Evolutionary conservation across 2,888 invertebrate genomes (phyloP).

Genomic region (Pseudanteris insignis): DNA sequence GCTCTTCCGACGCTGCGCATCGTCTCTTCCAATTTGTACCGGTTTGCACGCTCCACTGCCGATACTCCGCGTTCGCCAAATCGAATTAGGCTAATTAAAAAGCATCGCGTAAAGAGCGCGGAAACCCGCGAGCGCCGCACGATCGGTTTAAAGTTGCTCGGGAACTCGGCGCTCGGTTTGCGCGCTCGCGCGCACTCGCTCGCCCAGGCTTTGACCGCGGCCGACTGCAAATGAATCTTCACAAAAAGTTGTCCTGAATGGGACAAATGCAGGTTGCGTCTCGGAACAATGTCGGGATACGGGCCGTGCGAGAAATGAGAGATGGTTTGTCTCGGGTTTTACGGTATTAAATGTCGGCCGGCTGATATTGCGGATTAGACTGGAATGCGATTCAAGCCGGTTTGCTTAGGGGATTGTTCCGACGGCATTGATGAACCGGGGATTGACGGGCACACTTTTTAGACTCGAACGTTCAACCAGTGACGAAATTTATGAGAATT

Average conservation of each 20-base stretch:
- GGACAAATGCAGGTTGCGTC: conserved; percentile 26
- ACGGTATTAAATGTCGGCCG: conserved; percentile 20
- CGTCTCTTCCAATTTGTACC: conserved; percentile 37
- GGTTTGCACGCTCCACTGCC: conserved; percentile 30
- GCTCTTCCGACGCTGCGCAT: conserved; percentile 33
- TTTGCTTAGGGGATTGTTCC: conserved; percentile 3
- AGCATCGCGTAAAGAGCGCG: conserved; percentile 37
- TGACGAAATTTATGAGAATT: not conserved
- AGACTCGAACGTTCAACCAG: not conserved
- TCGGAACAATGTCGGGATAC: conserved; percentile 12
- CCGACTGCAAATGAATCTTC: conserved; percentile 34
- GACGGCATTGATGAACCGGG: conserved; percentile 1
- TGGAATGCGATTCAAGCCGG: conserved; percentile 15
- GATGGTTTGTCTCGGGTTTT: conserved; percentile 20
- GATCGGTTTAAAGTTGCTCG: too few species aligned
- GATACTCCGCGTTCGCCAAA: conserved; percentile 36
- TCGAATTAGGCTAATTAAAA: conserved; percentile 44
- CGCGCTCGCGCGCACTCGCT: too few species aligned
- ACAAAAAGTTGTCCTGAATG: conserved; percentile 32
- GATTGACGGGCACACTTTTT: conserved; percentile 5
- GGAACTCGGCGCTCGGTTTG: too few species aligned
- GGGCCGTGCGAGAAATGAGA: conserved; percentile 20
- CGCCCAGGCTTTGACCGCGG: conserved; percentile 21
- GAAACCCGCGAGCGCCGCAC: conserved; percentile 9
- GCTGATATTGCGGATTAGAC: conserved; percentile 23